A percentile compares a stretch with the other conserved stretches of the same genome.
phyloP scores from a whole-genome alignment of 2,888 invertebrate species.

The Apotomis capreana region DNA sequence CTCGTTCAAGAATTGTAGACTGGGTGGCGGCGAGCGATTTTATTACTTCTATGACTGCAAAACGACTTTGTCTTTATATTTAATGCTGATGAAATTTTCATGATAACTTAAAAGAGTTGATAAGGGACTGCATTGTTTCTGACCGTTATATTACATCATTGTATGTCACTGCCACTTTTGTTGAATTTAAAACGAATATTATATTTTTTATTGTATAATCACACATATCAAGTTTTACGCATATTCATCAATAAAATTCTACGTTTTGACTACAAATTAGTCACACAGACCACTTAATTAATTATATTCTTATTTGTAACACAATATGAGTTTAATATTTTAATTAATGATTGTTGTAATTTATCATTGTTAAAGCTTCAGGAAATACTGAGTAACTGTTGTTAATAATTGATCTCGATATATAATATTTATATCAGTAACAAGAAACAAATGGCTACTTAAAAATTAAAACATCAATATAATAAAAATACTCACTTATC shows the following conservation, averaged over 20 bases:
- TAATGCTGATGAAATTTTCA: slow-evolving; percentile 15
- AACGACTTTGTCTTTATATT: slow-evolving; percentile 45
- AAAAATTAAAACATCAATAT: neutral
- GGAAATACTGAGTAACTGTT: too few species aligned
- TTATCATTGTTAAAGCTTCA: neutral
- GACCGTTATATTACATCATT: slow-evolving; percentile 26
- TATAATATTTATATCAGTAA: too few species aligned
- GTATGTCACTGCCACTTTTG: neutral
- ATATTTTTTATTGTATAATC: slow-evolving; percentile 11
- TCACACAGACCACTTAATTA: neutral
- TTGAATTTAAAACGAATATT: neutral
- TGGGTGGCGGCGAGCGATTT: slow-evolving; percentile 73
- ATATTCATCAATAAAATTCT: slow-evolving; percentile 1
- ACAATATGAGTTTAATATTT: neutral
- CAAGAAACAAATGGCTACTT: too few species aligned
- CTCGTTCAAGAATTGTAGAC: slow-evolving; percentile 71
- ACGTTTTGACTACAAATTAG: neutral
- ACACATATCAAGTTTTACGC: slow-evolving; percentile 21
- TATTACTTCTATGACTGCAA: slow-evolving; percentile 53
- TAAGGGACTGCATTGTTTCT: neutral
- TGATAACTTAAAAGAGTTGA: neutral
- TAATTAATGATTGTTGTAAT: neutral
- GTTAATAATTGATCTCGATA: too few species aligned
- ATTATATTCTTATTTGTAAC: neutral
- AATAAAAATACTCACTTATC: slow-evolving; percentile 66